Conservation (phyloP, 2,113 vertebrate genomes). For the Butastur rufipennis region DNA sequence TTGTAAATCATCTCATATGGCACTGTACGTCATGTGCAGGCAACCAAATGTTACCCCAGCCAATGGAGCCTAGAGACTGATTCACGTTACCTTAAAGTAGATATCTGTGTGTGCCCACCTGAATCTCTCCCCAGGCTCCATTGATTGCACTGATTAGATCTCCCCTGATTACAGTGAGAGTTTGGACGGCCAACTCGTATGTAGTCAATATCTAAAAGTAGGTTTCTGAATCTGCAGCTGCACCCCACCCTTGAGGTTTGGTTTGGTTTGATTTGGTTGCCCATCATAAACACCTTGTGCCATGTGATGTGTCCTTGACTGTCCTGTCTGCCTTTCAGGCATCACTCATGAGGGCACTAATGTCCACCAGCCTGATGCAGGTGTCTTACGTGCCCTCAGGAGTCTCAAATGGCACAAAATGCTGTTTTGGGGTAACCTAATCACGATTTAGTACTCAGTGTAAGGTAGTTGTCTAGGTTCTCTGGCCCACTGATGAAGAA, state of each 20-base stretch:
- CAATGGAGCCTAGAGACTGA: background rate
- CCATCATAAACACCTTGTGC: accelerated
- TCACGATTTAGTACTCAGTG: background rate
- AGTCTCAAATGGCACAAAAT: background rate
- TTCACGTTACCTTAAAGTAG: background rate
- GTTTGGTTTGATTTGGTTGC: background rate
- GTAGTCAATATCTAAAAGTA: background rate
- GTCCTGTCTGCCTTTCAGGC: background rate
- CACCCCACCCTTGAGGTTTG: accelerated
- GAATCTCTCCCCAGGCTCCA: background rate
- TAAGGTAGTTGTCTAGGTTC: background rate
- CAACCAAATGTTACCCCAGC: background rate
- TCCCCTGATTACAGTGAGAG: background rate
- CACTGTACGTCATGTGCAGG: background rate
- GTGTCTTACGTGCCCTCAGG: background rate
- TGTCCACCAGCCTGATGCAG: background rate
- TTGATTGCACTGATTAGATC: background rate
- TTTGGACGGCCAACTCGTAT: accelerated
- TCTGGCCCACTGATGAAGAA: background rate
- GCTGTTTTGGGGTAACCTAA: background rate
- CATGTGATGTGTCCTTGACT: background rate
- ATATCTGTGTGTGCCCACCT: background rate
- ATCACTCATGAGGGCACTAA: background rate
- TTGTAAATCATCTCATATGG: background rate
- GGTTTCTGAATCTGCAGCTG: background rate